Percentiles rank a stretch among this genome's conserved stretches.
Conservation (phyloP, 1,140 invertebrate species). For the Eurosta solidaginis region DNA sequence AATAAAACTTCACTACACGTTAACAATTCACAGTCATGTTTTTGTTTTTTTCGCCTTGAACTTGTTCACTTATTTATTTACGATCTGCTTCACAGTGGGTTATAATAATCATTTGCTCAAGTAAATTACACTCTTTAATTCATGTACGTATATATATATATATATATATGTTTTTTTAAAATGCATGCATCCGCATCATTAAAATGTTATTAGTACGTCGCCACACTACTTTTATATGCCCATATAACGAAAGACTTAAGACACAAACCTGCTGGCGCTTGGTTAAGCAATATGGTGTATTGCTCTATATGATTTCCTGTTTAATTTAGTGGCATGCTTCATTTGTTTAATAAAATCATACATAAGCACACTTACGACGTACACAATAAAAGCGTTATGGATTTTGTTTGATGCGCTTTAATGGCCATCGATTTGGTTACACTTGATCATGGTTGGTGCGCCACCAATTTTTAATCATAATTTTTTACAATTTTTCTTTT, state of each 20-base stretch:
- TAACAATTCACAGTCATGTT: no score
- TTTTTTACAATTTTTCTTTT: no score
- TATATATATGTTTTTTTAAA: no score
- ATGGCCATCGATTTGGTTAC: background rate
- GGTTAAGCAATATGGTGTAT: background rate
- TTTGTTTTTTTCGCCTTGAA: no score
- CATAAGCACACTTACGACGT: no score
- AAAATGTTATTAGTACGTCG: background rate
- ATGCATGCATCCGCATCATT: conserved; percentile 1
- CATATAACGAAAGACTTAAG: background rate
- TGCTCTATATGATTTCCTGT: conserved; percentile 10
- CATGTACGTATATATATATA: background rate
- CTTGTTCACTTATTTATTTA: background rate
- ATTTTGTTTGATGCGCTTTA: background rate
- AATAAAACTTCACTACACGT: no score
- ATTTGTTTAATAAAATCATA: background rate
- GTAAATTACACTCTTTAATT: background rate
- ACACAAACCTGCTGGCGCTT: background rate
- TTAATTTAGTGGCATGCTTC: background rate
- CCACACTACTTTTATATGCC: background rate
- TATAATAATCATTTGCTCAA: background rate
- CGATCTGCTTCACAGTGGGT: background rate
- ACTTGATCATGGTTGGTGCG: background rate
- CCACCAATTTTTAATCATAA: background rate
- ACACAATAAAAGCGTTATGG: no score